Percentiles rank a stretch among this genome's conserved stretches.
phyloP scores from a whole-genome alignment of 53 echinoderm and acorn worm genomes.

The Mesocentrotus franciscanus region DNA sequence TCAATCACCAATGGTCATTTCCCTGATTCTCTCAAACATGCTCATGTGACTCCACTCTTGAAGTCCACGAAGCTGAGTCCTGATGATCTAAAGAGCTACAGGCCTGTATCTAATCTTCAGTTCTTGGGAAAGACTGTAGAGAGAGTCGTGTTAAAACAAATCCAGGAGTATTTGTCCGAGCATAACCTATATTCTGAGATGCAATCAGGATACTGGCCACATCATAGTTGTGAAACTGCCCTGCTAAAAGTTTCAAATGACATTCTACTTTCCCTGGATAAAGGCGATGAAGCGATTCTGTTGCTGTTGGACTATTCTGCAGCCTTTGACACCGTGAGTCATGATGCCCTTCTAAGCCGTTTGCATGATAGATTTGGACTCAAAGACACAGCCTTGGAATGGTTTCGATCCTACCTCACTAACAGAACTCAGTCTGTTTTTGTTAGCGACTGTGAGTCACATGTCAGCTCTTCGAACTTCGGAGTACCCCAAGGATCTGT shows the following conservation, averaged over 20 bases:
- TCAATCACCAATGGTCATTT: constrained; percentile 28
- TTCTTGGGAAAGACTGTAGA: constrained; percentile 42
- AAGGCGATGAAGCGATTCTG: constrained; percentile 43
- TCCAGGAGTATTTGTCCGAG: constrained; percentile 30
- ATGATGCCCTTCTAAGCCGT: constrained; percentile 36
- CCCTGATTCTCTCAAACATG: constrained; percentile 53
- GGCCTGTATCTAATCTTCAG: constrained; percentile 51
- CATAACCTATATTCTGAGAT: constrained; percentile 4
- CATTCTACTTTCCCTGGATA: constrained; percentile 49
- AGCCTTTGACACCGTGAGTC: constrained; percentile 63
- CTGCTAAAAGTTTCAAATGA: constrained; percentile 50
- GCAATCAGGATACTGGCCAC: constrained; percentile 48
- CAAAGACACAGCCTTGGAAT: constrained; percentile 40
- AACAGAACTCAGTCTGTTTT: constrained; percentile 48
- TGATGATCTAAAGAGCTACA: constrained; percentile 57
- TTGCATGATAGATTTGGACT: constrained; percentile 54
- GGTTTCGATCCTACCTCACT: constrained; percentile 51
- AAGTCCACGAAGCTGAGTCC: constrained; percentile 36
- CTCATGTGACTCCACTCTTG: constrained; percentile 47
- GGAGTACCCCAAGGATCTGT: constrained; percentile 66
- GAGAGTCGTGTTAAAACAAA: constrained; percentile 32
- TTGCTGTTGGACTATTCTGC: too few relatives aligned
- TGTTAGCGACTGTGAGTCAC: neutral
- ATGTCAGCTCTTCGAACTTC: constrained; percentile 3
- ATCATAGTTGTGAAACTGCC: constrained; percentile 65